A percentile compares a stretch with the other conserved stretches of the same genome.
phyloP scores from a whole-genome alignment of 37 sponge, comb jelly and placozoan genomes.

The Hormiphora californensis region DNA sequence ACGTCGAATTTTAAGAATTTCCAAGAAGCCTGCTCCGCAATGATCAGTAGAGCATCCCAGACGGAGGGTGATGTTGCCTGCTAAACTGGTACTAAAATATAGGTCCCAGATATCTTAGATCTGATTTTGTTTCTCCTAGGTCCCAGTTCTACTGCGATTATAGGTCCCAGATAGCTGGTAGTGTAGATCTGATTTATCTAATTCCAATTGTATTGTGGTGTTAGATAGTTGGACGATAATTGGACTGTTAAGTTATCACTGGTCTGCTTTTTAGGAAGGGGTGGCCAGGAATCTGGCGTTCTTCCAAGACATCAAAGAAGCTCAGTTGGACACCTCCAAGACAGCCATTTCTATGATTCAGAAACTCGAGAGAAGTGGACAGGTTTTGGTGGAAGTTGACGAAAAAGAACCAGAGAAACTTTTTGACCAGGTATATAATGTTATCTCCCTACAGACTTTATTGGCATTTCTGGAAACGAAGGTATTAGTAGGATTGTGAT shows the following conservation, averaged over 20 bases:
- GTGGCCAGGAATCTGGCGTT: slow-evolving; percentile 15
- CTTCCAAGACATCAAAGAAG: slow-evolving; percentile 35
- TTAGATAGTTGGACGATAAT: not conserved
- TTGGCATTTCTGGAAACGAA: no score
- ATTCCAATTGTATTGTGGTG: not conserved
- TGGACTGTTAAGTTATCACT: not conserved
- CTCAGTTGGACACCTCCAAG: slow-evolving; percentile 15
- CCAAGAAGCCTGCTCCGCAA: not conserved
- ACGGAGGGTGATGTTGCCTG: no score
- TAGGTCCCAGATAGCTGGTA: no score
- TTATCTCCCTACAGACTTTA: no score
- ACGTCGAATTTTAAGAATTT: not conserved
- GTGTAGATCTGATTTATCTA: no score
- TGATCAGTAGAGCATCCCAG: no score
- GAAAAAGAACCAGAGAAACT: not conserved
- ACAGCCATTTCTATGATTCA: slow-evolving; percentile 11
- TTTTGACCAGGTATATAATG: slow-evolving; percentile 32
- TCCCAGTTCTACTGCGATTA: no score
- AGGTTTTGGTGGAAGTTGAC: not conserved
- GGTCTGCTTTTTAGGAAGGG: not conserved
- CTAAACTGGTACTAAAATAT: no score
- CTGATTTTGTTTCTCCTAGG: no score
- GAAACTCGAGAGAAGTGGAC: not conserved
- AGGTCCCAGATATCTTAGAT: no score
- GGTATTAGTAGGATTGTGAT: not conserved